A percentile compares a stretch with the other conserved stretches of the same genome.
phyloP scores from a whole-genome alignment of 2,113 vertebrate species.

The Epinephelus moara region DNA sequence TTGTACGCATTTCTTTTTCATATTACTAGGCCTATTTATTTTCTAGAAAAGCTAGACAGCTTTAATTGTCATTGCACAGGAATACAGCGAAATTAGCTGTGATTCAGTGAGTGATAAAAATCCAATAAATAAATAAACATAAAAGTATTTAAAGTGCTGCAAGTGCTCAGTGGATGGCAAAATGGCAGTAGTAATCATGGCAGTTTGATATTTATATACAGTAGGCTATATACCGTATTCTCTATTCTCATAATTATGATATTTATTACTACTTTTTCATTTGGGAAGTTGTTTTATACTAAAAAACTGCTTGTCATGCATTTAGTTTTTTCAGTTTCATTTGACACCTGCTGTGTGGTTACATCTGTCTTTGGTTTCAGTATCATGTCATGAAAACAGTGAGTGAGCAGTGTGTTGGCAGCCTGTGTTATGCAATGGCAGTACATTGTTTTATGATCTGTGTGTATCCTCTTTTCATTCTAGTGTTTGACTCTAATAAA shows the following conservation, averaged over 20 bases:
- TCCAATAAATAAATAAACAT: too few relatives aligned
- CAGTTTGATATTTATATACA: too few relatives aligned
- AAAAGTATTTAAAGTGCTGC: too few relatives aligned
- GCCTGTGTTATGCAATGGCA: not conserved
- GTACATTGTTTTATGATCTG: not conserved
- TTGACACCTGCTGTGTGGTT: not conserved
- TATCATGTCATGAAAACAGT: conserved; percentile 5
- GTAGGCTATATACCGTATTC: too few relatives aligned
- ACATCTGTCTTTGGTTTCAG: conserved; percentile 22
- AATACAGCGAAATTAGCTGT: too few relatives aligned
- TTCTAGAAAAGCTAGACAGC: too few relatives aligned
- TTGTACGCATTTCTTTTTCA: too few relatives aligned
- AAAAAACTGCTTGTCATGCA: not conserved
- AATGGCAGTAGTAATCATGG: too few relatives aligned
- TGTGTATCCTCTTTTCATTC: not conserved
- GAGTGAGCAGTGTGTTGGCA: not conserved
- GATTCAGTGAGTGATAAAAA: too few relatives aligned
- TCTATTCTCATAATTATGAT: conserved; percentile 40
- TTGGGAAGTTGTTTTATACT: not conserved
- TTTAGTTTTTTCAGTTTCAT: conserved; percentile 15
- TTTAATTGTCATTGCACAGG: too few relatives aligned
- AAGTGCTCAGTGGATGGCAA: too few relatives aligned
- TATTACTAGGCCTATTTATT: too few relatives aligned
- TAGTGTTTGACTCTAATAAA: not conserved
- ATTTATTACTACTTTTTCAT: conserved; percentile 1